Percentiles rank a stretch among this genome's conserved stretches.
phyloP scores from a whole-genome alignment of 2,113 vertebrate genomes.

The Rhagologus leucostigma region DNA sequence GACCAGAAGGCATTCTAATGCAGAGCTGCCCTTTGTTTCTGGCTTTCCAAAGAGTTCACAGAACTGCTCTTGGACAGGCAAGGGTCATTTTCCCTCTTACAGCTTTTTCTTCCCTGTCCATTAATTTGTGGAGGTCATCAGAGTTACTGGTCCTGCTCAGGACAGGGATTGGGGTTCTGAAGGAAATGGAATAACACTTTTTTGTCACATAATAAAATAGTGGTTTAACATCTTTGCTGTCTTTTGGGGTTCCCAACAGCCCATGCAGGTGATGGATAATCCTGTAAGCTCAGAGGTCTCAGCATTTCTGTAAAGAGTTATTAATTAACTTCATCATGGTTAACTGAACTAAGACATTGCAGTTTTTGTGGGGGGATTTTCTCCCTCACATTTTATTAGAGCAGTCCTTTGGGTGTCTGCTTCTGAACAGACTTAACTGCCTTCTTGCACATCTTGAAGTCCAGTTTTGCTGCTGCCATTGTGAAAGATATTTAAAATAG shows the following conservation, averaged over 20 bases:
- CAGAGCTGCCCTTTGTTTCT: conserved; percentile 55
- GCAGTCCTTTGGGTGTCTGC: not conserved
- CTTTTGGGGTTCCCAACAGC: not conserved
- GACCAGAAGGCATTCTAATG: conserved; percentile 63
- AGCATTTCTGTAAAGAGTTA: not conserved
- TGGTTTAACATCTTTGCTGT: not conserved
- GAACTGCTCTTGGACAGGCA: not conserved
- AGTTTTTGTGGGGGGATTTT: not conserved
- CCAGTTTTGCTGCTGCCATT: not conserved
- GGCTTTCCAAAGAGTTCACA: not conserved
- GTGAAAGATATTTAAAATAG: not conserved
- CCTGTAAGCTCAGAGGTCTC: not conserved
- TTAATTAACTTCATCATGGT: not conserved
- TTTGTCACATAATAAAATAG: not conserved
- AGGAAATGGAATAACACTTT: not conserved
- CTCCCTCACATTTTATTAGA: not conserved
- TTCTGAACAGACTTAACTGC: not conserved
- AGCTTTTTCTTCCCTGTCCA: not conserved
- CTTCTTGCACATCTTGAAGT: not conserved
- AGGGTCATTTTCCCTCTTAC: not conserved
- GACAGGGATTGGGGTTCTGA: not conserved
- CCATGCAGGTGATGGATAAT: conserved; percentile 13
- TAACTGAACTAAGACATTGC: conserved; percentile 2
- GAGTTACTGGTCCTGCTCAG: not conserved
- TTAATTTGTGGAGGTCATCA: not conserved